These are phyloP conservation scores for Clistopyga incitator DNA, from an alignment of 2,888 invertebrate genomes.

Conservation along the genomic window DNA sequence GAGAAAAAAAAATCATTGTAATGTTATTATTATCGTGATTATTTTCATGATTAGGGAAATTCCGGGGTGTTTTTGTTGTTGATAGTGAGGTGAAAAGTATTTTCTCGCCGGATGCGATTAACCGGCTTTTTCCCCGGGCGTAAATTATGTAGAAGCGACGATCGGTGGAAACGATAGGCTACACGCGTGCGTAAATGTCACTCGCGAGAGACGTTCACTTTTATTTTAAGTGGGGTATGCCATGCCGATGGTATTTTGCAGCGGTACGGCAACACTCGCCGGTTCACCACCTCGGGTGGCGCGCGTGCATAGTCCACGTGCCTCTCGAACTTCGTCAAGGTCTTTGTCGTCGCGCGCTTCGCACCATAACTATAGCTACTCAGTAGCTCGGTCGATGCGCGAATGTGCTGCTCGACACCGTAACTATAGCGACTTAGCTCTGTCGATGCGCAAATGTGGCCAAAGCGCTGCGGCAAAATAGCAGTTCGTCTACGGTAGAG, in stretches of 20 bases:
- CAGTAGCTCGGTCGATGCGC: conserved; percentile 14
- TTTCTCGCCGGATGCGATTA: background rate
- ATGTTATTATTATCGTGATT: background rate
- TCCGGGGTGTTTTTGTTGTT: background rate
- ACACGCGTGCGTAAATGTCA: conserved; percentile 51
- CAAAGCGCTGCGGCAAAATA: background rate
- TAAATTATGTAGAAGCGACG: conserved; percentile 25
- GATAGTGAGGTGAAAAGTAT: background rate
- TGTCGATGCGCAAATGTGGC: conserved; percentile 12
- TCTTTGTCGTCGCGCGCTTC: conserved; percentile 44
- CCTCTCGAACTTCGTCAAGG: conserved; percentile 52
- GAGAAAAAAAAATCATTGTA: background rate
- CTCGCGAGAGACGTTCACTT: conserved; percentile 66
- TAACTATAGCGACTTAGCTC: conserved; percentile 20
- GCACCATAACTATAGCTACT: conserved; percentile 15
- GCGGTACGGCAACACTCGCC: background rate
- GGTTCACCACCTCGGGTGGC: conserved; percentile 21
- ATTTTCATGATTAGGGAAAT: background rate
- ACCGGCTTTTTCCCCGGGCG: background rate
- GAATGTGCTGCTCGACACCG: background rate
- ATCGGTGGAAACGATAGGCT: conserved; percentile 12
- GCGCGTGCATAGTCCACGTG: conserved; percentile 48
- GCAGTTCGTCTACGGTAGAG: conserved; percentile 17
- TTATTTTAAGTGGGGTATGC: conserved; percentile 64
- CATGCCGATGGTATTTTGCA: conserved; percentile 62